phyloP scores from a whole-genome alignment of 2,113 vertebrate species.

The Ochotona princeps region DNA sequence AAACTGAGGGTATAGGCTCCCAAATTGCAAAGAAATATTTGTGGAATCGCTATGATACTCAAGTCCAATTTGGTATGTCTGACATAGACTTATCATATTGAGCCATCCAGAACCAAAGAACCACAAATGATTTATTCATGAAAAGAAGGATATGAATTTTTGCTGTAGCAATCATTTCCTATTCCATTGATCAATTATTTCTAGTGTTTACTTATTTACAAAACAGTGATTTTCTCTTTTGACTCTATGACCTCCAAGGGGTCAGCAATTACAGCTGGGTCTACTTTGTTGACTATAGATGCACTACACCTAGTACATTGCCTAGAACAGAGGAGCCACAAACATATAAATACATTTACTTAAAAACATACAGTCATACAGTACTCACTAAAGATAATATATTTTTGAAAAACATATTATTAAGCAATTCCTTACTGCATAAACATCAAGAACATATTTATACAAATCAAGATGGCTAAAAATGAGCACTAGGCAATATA shows the following conservation, averaged over 20 bases:
- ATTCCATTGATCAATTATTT: slow-evolving; percentile 23
- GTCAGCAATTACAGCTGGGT: background rate
- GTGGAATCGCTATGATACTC: slow-evolving; percentile 48
- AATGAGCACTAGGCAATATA: background rate
- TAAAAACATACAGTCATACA: background rate
- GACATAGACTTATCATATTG: slow-evolving; percentile 41
- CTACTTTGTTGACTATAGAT: background rate
- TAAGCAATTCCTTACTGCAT: background rate
- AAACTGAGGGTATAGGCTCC: slow-evolving; percentile 55
- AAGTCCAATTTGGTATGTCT: slow-evolving; percentile 54
- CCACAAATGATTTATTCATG: slow-evolving; percentile 48
- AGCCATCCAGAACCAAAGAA: slow-evolving; percentile 48
- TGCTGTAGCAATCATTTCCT: background rate
- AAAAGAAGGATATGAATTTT: slow-evolving; percentile 51
- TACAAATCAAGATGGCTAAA: background rate
- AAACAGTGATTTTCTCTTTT: slow-evolving; percentile 15
- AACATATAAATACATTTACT: no score
- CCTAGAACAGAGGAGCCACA: background rate
- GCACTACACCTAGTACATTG: background rate
- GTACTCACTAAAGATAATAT: background rate
- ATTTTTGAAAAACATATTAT: background rate
- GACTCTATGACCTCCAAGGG: background rate
- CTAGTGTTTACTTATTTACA: slow-evolving; percentile 14
- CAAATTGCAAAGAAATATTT: slow-evolving; percentile 53
- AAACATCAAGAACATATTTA: background rate